A percentile compares a stretch with the other conserved stretches of the same genome.
phyloP scores from a whole-genome alignment of 2,113 vertebrate genomes.

The Xyliphius kryptos region DNA sequence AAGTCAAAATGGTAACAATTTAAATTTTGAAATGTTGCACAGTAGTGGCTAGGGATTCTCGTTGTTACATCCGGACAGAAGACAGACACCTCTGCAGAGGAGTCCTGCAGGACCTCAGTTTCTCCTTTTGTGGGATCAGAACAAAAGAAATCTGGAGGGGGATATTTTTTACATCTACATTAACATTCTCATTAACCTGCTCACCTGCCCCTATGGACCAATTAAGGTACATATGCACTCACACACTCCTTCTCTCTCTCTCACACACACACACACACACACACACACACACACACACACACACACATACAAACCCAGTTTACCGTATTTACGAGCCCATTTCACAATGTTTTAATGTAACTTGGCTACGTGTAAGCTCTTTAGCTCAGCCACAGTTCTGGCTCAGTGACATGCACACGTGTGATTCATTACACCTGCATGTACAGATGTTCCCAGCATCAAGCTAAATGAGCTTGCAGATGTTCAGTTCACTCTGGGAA shows the following conservation, averaged over 20 bases:
- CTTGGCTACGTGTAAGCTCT: not conserved
- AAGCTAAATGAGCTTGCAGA: too few species aligned
- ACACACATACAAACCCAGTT: too few species aligned
- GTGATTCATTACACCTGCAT: too few species aligned
- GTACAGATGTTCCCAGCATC: too few species aligned
- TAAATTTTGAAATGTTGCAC: not conserved
- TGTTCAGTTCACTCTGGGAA: too few species aligned
- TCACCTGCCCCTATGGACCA: slow-evolving; percentile 37
- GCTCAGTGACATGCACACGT: not conserved
- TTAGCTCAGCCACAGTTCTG: not conserved
- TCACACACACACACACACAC: slow-evolving; percentile 4
- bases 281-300: slow-evolving; percentile 1
- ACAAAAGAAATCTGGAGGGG: slow-evolving; percentile 12
- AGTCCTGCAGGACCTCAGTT: slow-evolving; percentile 8
- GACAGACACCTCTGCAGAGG: slow-evolving; percentile 1
- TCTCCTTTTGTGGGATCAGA: slow-evolving; percentile 7
- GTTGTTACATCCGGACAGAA: not conserved
- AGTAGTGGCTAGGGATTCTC: not conserved
- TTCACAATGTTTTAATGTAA: not conserved
- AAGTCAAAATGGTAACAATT: not conserved
- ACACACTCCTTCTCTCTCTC: slow-evolving; percentile 6
- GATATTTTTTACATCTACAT: slow-evolving; percentile 11
- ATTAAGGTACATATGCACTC: slow-evolving; percentile 20
- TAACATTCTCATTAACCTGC: slow-evolving; percentile 42
- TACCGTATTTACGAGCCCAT: too few species aligned